Evolutionary conservation across 1,140 invertebrate genomes (phyloP), one percentile per base, ranked within the genome.

Genomic region (Aphaenogaster rudis): DNA sequence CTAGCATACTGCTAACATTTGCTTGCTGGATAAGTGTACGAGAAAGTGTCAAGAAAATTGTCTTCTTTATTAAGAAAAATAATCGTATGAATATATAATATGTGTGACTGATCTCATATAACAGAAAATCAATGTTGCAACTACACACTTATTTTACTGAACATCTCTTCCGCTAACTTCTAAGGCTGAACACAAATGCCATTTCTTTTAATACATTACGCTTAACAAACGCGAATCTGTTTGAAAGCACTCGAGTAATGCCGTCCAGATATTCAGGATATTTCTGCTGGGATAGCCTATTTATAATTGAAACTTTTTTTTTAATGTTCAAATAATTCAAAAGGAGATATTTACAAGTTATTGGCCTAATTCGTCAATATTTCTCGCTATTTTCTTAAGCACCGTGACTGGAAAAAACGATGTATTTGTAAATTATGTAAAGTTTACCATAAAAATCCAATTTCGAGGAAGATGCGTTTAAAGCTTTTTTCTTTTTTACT

Each of bases 201-300:
- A 48, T 64, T 64, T 48, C 9, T 48, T 79, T 2, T 21, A 57
- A 13, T 8, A 21, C 5, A n/a, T 4, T 59, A 45, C 4, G 11
- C 54, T n/a, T 9, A 76, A 11, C n/a, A 64, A 17, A 66, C 1
- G 9, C 3, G 50, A 21, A 48, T 64, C 8, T 78, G 15, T n/a
- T 66, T 66, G 45, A 79, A 79, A 66, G 15, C 3, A 42, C 6
- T 79, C 6, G 2, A 79, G 3, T 36, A 79, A 48, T 33, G 64
- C 57, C 76, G 76, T 79, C 61, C 77, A 66, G 66, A 45, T 6
- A 52, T 21, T 77, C 54, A 59, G 52, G 7, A 50, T 50, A 66
- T 48, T 45, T 64, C 5, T 66, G 1, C 61, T 66, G 42, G 61
- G 21, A 67, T 33, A 50, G 33, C 15, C 15, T 79, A 63, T 66